Conservation (phyloP, 2,797 vertebrate species). For the Petrocephalus schoutedeni region DNA sequence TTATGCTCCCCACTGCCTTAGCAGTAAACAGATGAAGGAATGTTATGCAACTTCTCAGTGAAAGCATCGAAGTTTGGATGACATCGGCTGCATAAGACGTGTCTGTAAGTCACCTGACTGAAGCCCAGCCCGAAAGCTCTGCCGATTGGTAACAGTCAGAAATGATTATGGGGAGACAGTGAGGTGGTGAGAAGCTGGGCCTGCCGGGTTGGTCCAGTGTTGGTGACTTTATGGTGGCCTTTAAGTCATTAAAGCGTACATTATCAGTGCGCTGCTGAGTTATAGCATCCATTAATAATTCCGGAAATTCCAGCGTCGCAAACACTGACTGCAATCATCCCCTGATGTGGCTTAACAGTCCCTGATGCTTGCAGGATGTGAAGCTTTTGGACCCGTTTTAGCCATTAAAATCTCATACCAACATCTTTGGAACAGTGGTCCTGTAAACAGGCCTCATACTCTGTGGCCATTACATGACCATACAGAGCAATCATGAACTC, state of each 20-base stretch:
- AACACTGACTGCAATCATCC: background rate
- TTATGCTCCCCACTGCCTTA: background rate
- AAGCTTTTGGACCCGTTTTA: background rate
- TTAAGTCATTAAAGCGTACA: conserved; percentile 7
- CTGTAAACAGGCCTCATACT: background rate
- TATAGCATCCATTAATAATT: conserved; percentile 8
- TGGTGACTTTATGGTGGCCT: background rate
- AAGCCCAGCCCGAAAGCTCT: background rate
- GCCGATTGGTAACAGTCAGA: background rate
- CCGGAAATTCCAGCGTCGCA: background rate
- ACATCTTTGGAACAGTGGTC: background rate
- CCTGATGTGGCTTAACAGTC: background rate
- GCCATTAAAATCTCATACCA: background rate
- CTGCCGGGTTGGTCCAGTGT: background rate
- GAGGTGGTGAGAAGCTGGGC: background rate
- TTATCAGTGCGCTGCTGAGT: background rate
- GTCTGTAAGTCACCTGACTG: background rate
- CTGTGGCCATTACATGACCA: background rate
- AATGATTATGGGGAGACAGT: background rate
- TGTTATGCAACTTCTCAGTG: background rate
- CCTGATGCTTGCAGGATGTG: background rate
- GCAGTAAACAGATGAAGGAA: background rate
- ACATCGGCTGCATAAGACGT: background rate
- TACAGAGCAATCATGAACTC: background rate
- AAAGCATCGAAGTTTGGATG: background rate